phyloP scores from a whole-genome alignment of 2,888 invertebrate genomes.

The Nowickia ferox region DNA sequence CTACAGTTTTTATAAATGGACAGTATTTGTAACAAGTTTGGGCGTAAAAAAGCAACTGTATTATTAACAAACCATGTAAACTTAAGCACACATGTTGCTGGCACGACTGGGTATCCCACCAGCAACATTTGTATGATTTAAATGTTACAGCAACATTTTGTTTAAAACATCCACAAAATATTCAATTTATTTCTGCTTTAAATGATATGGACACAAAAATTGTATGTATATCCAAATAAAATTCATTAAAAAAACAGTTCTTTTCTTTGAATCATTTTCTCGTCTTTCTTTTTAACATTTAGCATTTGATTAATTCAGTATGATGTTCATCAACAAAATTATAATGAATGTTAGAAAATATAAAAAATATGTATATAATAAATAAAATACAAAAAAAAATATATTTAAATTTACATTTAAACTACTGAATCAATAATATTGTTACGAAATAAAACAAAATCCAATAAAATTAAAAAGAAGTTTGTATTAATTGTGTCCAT shows the following conservation, averaged over 20 bases:
- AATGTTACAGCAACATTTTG: slow-evolving; percentile 59
- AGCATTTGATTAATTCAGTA: slow-evolving; percentile 82
- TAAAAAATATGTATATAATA: slow-evolving; percentile 56
- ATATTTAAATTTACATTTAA: slow-evolving; percentile 17
- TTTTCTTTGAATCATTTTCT: slow-evolving; percentile 58
- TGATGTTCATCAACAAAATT: slow-evolving; percentile 67
- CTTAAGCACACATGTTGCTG: slow-evolving; percentile 46
- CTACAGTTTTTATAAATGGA: slow-evolving; percentile 54
- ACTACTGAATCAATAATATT: slow-evolving; percentile 25
- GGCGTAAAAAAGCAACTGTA: slow-evolving; percentile 53
- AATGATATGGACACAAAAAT: slow-evolving; percentile 67
- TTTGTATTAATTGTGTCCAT: slow-evolving; percentile 70
- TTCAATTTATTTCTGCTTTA: slow-evolving; percentile 2
- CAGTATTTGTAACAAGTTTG: slow-evolving; percentile 47
- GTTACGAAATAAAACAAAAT: slow-evolving; percentile 19
- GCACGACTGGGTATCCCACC: not conserved
- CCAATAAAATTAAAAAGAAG: slow-evolving; percentile 32
- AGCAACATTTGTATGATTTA: slow-evolving; percentile 23
- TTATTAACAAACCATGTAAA: slow-evolving; percentile 42
- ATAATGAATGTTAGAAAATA: slow-evolving; percentile 55
- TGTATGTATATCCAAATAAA: slow-evolving; percentile 65
- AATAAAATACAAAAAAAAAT: slow-evolving; percentile 16
- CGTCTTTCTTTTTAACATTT: slow-evolving; percentile 78
- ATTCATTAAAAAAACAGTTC: slow-evolving; percentile 69
- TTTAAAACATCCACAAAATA: slow-evolving; percentile 39